Evolutionary conservation across 1,140 invertebrate genomes (phyloP), one percentile per base, ranked within the genome.

Genomic region (Drosophila gunungcola): DNA sequence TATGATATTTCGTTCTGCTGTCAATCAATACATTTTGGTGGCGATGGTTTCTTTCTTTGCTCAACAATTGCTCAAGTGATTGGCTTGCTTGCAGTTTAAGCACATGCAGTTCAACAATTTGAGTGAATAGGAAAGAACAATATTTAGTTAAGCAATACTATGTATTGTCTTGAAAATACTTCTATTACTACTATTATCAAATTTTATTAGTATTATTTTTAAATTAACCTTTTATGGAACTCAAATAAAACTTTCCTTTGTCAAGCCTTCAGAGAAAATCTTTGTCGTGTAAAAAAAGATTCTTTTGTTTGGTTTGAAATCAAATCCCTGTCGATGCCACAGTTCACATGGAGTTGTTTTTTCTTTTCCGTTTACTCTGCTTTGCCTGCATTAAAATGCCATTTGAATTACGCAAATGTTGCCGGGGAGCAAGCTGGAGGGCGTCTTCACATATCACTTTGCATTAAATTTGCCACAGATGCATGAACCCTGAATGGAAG

Each of bases 401-500:
- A 70, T 72, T 70, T 52, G 29, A 72, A 72, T 72, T 70, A 70
- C 68, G 68, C 29, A 72, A 72, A 72, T 72, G 65, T 32, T 10
- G 64, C 38, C 64, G 21, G 36, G 46, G 21, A 43, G 41, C 11
- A 16, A 7, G 41, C 48, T 27, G 64, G 16, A 36, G 62, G 46
- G 27, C 48, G 51, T 36, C 64, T 70, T 57, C 52, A 57, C 65
- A 70, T 70, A 72, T 72, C 68, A 72, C 68, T 72, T 72, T 72
- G 68, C 68, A 70, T 72, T 72, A 73, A 52, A 73, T 73, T 73
- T 73, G 69, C 54, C 55, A 61, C 69, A 73, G 69, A 61, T 61
- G 55, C 69, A 61, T 53, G 67, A 72, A 73, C 67, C 67, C 67
- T 52, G 46, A 73, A 73, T 64, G 58, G 70, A 41, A 73, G 13